Evolutionary conservation across 2,797 vertebrate genomes (phyloP).

Genomic region (Thunnus albacares): DNA sequence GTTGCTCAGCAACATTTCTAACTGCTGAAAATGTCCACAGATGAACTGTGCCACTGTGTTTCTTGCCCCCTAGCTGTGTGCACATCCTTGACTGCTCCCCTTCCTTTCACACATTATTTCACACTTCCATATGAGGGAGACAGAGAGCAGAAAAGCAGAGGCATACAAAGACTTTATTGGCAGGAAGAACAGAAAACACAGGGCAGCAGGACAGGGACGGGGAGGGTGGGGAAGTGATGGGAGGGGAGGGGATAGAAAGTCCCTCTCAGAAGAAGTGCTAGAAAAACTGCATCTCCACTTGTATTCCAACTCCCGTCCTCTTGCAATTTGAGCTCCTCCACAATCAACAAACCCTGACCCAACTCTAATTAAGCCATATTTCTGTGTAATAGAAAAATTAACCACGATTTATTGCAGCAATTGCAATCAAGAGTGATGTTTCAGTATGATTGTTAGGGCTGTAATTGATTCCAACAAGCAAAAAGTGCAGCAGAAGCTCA

Average conservation of each 20-base stretch:
- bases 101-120: neutral
- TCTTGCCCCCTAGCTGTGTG: neutral
- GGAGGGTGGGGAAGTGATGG: no score
- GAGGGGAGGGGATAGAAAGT: neutral
- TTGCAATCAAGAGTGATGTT: conserved; percentile 66
- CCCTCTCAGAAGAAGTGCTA: conserved; percentile 4
- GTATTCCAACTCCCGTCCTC: neutral
- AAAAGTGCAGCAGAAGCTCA: conserved; percentile 29
- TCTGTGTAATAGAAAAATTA: conserved; percentile 63
- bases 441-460: conserved; percentile 13
- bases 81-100: neutral
- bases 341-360: conserved; percentile 35
- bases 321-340: conserved; percentile 26
- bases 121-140: conserved; percentile 24
- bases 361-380: conserved; percentile 56
- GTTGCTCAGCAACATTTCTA: neutral
- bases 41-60: neutral
- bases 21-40: neutral
- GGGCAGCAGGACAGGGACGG: neutral
- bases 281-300: conserved; percentile 12
- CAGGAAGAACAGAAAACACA: neutral
- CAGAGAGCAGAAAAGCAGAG: neutral
- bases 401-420: conserved; percentile 60
- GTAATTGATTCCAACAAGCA: conserved; percentile 61
- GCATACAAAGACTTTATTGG: neutral